phyloP scores from a whole-genome alignment of 2,888 invertebrate species.

The Euproctis similis region DNA sequence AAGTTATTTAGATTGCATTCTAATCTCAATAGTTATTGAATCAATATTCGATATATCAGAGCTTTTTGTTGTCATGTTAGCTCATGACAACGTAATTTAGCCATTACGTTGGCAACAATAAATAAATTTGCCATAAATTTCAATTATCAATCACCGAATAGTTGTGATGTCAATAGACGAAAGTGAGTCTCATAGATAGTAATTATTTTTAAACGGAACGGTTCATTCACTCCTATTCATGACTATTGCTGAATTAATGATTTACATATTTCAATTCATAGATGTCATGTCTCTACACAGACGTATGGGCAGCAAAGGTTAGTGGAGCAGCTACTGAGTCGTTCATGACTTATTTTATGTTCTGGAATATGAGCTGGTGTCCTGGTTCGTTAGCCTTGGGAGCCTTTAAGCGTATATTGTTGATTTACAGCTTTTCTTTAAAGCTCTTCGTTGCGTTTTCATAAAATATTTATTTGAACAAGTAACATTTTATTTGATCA shows the following conservation, averaged over 20 bases:
- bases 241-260: slow-evolving; percentile 59
- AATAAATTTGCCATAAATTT: too few species aligned
- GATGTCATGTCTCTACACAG: slow-evolving; percentile 56
- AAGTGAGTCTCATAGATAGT: slow-evolving; percentile 25
- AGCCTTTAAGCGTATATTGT: slow-evolving; percentile 12
- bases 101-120: too few species aligned
- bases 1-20: too few species aligned
- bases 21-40: too few species aligned
- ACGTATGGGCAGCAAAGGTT: slow-evolving; percentile 41
- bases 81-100: too few species aligned
- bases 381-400: slow-evolving; percentile 27
- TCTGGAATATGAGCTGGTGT: slow-evolving; percentile 9
- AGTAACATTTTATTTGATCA: too few species aligned
- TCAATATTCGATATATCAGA: too few species aligned
- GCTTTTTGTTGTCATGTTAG: too few species aligned
- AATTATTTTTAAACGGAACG: slow-evolving; percentile 34
- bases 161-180: slow-evolving; percentile 22
- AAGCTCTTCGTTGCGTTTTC: too few species aligned
- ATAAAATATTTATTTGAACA: too few species aligned
- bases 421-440: too few species aligned
- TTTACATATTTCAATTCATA: slow-evolving; percentile 45
- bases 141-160: slow-evolving; percentile 1
- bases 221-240: slow-evolving; percentile 39
- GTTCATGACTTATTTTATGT: slow-evolving; percentile 21
- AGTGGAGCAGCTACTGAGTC: slow-evolving; percentile 33